Percentiles rank a stretch among this genome's conserved stretches.
phyloP scores from a whole-genome alignment of 1,140 invertebrate genomes.

The Thalassaphorura encarpata region DNA sequence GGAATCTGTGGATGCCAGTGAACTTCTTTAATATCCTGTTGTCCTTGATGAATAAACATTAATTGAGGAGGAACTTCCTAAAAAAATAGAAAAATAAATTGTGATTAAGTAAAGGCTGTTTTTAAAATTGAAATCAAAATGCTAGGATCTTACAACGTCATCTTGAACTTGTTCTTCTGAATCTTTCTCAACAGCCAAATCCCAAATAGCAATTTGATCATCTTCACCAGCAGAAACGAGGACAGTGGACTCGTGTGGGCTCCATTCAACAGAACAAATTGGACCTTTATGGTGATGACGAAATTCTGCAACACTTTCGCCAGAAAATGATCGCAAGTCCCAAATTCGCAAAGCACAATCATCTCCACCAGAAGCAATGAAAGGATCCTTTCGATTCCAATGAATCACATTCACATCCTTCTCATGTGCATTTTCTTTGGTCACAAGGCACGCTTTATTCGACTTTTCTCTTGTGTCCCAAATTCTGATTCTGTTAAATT shows the following conservation, averaged over 20 bases:
- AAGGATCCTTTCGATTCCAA: slow-evolving; percentile 87
- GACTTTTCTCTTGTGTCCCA: slow-evolving; percentile 81
- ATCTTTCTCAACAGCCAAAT: slow-evolving; percentile 47
- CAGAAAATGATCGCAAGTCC: slow-evolving; percentile 82
- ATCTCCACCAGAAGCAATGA: slow-evolving; percentile 88
- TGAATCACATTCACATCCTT: slow-evolving; percentile 95
- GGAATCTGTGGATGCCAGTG: slow-evolving; percentile 97
- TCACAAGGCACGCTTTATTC: slow-evolving; percentile 83
- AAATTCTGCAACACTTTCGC: slow-evolving; percentile 68
- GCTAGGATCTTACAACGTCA: background rate
- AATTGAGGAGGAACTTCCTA: slow-evolving; percentile 74
- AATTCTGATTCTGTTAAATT: slow-evolving; percentile 70
- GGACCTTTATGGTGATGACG: slow-evolving; percentile 82
- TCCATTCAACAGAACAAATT: slow-evolving; percentile 95
- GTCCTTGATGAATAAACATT: slow-evolving; percentile 96
- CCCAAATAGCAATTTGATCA: slow-evolving; percentile 95
- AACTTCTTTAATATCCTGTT: slow-evolving; percentile 94
- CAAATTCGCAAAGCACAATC: slow-evolving; percentile 90
- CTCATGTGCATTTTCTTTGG: slow-evolving; percentile 73
- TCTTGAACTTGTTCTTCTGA: slow-evolving; percentile 30
- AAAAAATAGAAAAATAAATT: slow-evolving; percentile 1
- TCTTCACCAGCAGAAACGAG: slow-evolving; percentile 89
- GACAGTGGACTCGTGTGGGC: slow-evolving; percentile 80
- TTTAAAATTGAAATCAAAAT: too few species aligned
- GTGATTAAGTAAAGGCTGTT: slow-evolving; percentile 2